Base-by-base conservation (phyloP, 92 coral and sea anemone species). In the Paramuricea clavata region DNA sequence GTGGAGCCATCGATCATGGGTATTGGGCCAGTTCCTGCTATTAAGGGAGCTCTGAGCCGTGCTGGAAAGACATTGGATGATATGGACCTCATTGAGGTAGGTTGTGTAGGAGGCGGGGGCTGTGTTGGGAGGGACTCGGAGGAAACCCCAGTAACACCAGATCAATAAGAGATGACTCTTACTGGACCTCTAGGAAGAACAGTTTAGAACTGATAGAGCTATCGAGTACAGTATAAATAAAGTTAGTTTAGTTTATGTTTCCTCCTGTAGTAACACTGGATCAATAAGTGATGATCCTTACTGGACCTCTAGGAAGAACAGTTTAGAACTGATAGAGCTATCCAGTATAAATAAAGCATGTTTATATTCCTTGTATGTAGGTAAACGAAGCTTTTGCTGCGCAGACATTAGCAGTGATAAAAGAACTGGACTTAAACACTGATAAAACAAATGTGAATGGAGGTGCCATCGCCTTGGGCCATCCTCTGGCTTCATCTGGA, bases 1-100 rank as follows among this genome's bases (percentile, higher is more conserved):
- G 98, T 95, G 13, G 99, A 97, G 9, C 99, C 99, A 6, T 81
- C 94, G 33, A 97, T 97, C 85, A 97, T 97, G 99, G 99, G 99
- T n/a, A 97, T 97, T 59, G 99, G 99, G 1, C 99, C 99, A 27
- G 98, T 97, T 30, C 99, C 99, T 1, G 93, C 99, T 6, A 83
- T 94, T 19, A 97, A 91, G 56, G 88, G 91, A 17, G 98, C 99
- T 12, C 87, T 97, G 47, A 87, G 85, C 62, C 93, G 88, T 71
- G 97, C 97, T 47, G 94, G 90, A 26, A 93, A 94, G 79, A 93
- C 92, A 11, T 91, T 97, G 69, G 93, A 93, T 80, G 97, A 97
- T 78, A 97, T 97, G 98, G 93, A 88, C 22, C 91, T 93, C 71
- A 91, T 93, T 10, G 99, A 97, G 97, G 99, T 97, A 61, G 57